Evolutionary conservation across 92 coral and sea anemone genomes (phyloP), one percentile per base, ranked within the genome.

Genomic region (Montipora capitata): DNA sequence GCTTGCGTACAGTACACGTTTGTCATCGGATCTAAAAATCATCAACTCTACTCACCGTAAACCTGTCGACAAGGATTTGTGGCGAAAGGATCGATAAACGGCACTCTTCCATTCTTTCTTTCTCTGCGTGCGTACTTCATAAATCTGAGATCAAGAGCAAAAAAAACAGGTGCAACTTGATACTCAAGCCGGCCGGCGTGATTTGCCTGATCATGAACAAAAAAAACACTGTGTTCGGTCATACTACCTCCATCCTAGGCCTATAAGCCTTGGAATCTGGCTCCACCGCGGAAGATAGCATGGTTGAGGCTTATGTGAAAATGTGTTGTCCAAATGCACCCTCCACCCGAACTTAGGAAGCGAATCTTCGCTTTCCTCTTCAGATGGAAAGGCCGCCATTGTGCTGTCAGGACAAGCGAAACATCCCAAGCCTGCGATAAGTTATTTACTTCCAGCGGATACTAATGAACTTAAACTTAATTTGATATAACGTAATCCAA

Each of bases 311-410:
- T 94, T 96, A 40, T 85, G 94, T 49, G 99, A 88, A 87, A 92
- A 97, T 35, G 91, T 89, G 45, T 97, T 97, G 78, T 96, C 98
- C 18, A 97, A 89, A 80, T 91, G 95, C 14, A 97, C 98, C 13
- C 99, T 94, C 99, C 99, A 97, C 65, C 99, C 99, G 92, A 94
- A 92, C 67, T 92, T 91, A 14, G 99, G 99, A 81, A 97, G 83
- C 40, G 81, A 87, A 82, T 91, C 96, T 51, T 93, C 96, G 40
- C 84, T 82, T 12, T 67, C 74, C 62, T 86, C 89, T 43, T 61
- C 88, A 51, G 88, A 94, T 51, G 91, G 95, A 76, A 83, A 83
- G 78, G 92, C 57, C 86, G 96, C 98, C 98, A 95, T 95, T 78
- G 87, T 93, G 68, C 42, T 73, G 61, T 17, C 40, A 45, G 16